Conservation (phyloP, 2,113 vertebrate species). For the Onychostruthus taczanowskii region DNA sequence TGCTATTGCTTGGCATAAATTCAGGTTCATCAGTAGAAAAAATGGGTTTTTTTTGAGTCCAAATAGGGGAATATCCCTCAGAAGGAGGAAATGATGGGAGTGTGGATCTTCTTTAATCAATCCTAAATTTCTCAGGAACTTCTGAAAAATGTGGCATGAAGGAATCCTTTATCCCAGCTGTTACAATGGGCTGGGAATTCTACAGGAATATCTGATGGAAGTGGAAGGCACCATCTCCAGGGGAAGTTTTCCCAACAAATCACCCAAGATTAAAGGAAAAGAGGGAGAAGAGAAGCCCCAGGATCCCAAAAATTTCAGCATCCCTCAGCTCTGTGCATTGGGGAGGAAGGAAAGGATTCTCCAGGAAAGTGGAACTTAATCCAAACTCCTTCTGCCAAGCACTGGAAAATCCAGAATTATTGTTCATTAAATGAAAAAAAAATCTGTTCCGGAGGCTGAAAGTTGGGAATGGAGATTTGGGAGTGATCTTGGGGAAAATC, state of each 20-base stretch:
- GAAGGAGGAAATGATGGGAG: neutral
- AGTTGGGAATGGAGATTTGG: neutral
- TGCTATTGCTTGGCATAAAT: neutral
- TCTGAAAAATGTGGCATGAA: neutral
- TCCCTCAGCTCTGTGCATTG: neutral
- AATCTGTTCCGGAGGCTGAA: neutral
- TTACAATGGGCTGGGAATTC: neutral
- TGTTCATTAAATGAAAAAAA: neutral
- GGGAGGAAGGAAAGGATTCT: neutral
- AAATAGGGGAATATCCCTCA: neutral
- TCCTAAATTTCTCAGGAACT: neutral
- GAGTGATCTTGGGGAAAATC: neutral
- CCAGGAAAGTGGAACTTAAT: neutral
- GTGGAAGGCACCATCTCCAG: neutral
- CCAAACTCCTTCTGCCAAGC: neutral
- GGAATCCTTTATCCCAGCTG: neutral
- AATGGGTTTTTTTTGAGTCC: too few species aligned
- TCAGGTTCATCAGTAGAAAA: neutral
- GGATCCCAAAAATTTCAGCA: neutral
- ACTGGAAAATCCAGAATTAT: neutral
- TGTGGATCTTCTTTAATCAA: neutral
- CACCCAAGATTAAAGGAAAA: neutral
- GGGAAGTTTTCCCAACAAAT: neutral
- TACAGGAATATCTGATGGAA: neutral
- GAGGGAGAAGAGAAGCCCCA: neutral